phyloP scores from a whole-genome alignment of 2,113 vertebrate species.

The Phalacrocorax brasilianus region DNA sequence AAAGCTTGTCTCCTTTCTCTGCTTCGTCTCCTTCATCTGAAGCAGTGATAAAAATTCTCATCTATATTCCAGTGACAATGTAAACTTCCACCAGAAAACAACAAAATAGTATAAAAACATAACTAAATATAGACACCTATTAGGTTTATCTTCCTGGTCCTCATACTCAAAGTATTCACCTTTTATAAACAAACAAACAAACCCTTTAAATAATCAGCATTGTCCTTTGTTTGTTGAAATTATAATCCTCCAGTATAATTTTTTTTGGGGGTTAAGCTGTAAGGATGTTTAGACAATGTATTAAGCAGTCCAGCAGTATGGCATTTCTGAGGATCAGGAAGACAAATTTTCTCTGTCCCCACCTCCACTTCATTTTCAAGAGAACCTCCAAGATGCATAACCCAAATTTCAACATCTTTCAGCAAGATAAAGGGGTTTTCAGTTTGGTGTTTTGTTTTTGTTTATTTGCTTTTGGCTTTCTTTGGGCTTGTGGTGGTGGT shows the following conservation, averaged over 20 bases:
- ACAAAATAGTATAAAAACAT: not conserved
- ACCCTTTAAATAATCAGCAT: not conserved
- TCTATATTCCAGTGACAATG: not conserved
- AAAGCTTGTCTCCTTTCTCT: not conserved
- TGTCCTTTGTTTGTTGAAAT: not conserved
- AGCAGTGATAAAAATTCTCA: not conserved
- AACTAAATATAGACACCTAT: not conserved
- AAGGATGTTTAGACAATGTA: not conserved
- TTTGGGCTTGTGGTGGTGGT: not conserved
- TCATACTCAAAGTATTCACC: not conserved
- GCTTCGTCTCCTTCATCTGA: not conserved
- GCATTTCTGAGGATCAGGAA: not conserved
- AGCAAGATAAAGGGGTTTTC: not conserved
- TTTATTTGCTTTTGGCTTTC: not conserved
- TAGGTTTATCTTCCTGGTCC: not conserved
- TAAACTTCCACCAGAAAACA: not conserved
- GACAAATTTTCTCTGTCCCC: not conserved
- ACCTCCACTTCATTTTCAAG: not conserved
- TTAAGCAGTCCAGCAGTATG: not conserved
- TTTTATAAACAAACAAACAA: not conserved
- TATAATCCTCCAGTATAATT: not conserved
- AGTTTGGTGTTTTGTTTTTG: not conserved
- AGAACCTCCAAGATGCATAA: not conserved
- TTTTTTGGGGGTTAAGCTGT: not conserved
- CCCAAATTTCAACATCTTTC: not conserved